Evolutionary conservation across 2,888 invertebrate genomes (phyloP).

Genomic region (Polydrusus pterygomalis): DNA sequence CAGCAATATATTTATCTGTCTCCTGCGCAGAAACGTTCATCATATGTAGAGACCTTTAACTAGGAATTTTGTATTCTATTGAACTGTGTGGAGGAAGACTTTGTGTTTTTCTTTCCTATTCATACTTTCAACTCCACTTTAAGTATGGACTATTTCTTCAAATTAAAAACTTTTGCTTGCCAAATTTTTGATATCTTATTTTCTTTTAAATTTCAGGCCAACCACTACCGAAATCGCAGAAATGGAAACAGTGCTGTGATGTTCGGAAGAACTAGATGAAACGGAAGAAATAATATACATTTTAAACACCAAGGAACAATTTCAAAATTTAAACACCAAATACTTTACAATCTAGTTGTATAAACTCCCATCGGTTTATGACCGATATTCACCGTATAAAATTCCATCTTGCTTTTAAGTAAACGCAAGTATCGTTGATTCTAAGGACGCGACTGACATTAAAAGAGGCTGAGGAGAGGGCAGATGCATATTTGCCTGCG

Average conservation of each 20-base stretch:
- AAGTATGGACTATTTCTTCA: no score
- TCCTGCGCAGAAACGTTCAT: no score
- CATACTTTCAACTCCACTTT: no score
- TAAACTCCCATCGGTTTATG: neutral
- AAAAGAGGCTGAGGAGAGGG: no score
- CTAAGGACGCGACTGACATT: neutral
- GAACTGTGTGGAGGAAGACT: no score
- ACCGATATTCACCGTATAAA: neutral
- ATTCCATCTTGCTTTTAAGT: neutral
- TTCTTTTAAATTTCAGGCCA: slow-evolving; percentile 58
- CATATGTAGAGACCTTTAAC: no score
- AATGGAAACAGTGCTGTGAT: slow-evolving; percentile 95
- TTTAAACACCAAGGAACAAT: slow-evolving; percentile 50
- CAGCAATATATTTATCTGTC: no score
- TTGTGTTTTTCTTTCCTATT: no score
- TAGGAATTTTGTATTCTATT: no score
- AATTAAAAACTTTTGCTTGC: no score
- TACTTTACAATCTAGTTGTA: slow-evolving; percentile 51
- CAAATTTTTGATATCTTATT: neutral
- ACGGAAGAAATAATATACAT: slow-evolving; percentile 54
- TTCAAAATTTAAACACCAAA: slow-evolving; percentile 52
- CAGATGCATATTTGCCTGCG: no score
- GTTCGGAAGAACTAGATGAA: slow-evolving; percentile 43
- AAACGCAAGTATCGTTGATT: neutral
- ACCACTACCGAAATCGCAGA: slow-evolving; percentile 86